Base-by-base conservation (phyloP, 2,113 vertebrate genomes). In the Euleptes europaea region DNA sequence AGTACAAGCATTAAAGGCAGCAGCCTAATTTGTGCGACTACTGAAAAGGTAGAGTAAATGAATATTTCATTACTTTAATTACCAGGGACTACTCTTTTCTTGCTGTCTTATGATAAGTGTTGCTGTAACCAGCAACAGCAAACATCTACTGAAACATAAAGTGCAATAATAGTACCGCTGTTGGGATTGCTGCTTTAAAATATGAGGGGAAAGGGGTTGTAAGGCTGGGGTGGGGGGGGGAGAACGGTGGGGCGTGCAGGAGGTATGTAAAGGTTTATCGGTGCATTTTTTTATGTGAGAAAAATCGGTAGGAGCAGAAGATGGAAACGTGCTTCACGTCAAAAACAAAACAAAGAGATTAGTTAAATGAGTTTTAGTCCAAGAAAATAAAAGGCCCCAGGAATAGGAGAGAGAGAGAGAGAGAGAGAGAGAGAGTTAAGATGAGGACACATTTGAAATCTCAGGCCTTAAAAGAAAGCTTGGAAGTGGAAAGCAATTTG, bases 1-100 rank as follows among this genome's bases (percentile, higher is more conserved):
- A 97, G 97, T 96, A 97, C 95, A 97, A 97, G 97, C 97, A 97
- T 98, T 98, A 98, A 98, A 97, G 97, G 97, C 96, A 97, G 97
- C 97, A 97, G 97, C 95, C 98, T 98, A 98, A 98, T 98, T 99
- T 99, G 98, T 97, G 97, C 95, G 96, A 97, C 97, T 97, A 98
- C 97, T 97, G 97, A 97, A 98, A 99, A 99, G 98, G 98, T 98
- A 97, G 97, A 97, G 97, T 97, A 98, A 98, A 98, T 99, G 97
- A 99, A 99, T 99, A 99, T 99, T 99, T 99, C 98, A 99, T 99
- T 98, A 98, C 97, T 98, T 98, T 99, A 99, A 99, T 99, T 98
- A 98, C 98, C 97, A 97, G 97, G 97, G 97, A 98, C 98, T 98
- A 98, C 97, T 98, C 98, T 97, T 98, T 98, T 97, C 97, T 97